phyloP scores from a whole-genome alignment of 1,140 invertebrate species.

The Scaptodrosophila lebanonensis region DNA sequence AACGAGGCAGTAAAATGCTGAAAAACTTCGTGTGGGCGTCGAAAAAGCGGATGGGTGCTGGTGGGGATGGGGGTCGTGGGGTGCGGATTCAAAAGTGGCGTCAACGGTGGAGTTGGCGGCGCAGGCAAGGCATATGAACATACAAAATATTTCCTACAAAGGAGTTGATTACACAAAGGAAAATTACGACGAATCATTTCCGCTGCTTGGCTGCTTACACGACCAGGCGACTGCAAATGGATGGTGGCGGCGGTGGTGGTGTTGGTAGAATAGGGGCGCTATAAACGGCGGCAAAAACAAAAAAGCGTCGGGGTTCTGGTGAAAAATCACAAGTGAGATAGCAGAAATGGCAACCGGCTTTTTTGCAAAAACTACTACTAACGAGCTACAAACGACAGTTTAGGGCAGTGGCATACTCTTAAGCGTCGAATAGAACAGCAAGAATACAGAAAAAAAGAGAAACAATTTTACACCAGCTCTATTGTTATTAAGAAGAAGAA shows the following conservation, averaged over 20 bases:
- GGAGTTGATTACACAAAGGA: conserved; percentile 77
- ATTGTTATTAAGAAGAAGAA: too few relatives aligned
- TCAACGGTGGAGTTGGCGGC: conserved; percentile 28
- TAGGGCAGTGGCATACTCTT: conserved; percentile 26
- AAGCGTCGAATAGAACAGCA: conserved; percentile 13
- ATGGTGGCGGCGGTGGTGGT: neutral
- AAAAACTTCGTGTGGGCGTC: conserved; percentile 26
- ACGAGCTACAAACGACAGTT: conserved; percentile 48
- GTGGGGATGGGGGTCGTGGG: conserved; percentile 9
- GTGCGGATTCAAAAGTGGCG: conserved; percentile 54
- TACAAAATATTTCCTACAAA: conserved; percentile 75
- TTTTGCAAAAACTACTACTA: conserved; percentile 33
- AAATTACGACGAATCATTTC: conserved; percentile 77
- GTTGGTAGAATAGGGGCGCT: neutral
- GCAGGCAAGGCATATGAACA: conserved; percentile 63
- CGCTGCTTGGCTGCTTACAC: conserved; percentile 76
- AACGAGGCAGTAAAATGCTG: too few relatives aligned
- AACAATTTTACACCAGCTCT: too few relatives aligned
- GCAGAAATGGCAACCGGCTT: conserved; percentile 39
- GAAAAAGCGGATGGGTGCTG: conserved; percentile 18
- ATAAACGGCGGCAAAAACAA: conserved; percentile 66
- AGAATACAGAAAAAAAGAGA: too few relatives aligned
- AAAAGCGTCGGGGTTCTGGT: conserved; percentile 19
- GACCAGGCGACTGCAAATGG: conserved; percentile 45
- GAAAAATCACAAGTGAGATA: conserved; percentile 63